Percentiles rank a stretch among this genome's conserved stretches.
Evolutionary conservation across 1,140 invertebrate species (phyloP).

Genomic region (Muscidifurax raptorellus): DNA sequence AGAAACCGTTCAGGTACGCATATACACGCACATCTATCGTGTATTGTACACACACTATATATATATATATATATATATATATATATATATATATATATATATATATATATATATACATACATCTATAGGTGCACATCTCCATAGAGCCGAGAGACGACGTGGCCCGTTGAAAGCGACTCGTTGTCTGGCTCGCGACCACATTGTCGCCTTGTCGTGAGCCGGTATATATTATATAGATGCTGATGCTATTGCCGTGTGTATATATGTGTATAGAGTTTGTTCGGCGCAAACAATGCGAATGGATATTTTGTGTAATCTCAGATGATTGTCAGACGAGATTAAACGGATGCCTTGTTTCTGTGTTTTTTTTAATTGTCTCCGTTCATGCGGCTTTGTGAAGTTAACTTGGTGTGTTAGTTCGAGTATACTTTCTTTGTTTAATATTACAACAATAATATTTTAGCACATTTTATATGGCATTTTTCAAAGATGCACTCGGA

Average conservation of each 20-base stretch:
- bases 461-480: no score
- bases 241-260: not conserved
- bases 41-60: no score
- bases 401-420: no score
- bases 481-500: no score
- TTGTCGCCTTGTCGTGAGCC: not conserved
- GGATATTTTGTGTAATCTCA: not conserved
- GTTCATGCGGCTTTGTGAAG: no score
- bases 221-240: not conserved
- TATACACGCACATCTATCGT: slow-evolving; percentile 13
- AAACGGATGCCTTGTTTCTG: no score
- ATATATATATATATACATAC: no score
- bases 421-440: no score
- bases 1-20: slow-evolving; percentile 63
- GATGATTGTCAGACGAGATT: not conserved
- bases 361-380: no score
- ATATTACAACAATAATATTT: no score
- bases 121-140: not conserved
- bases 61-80: no score
- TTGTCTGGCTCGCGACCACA: not conserved
- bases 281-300: not conserved
- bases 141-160: not conserved
- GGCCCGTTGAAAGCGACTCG: not conserved
- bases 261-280: not conserved
- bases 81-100: not conserved